Base-by-base conservation (phyloP, 2,888 invertebrate genomes). In the Nomada ruficornis region DNA sequence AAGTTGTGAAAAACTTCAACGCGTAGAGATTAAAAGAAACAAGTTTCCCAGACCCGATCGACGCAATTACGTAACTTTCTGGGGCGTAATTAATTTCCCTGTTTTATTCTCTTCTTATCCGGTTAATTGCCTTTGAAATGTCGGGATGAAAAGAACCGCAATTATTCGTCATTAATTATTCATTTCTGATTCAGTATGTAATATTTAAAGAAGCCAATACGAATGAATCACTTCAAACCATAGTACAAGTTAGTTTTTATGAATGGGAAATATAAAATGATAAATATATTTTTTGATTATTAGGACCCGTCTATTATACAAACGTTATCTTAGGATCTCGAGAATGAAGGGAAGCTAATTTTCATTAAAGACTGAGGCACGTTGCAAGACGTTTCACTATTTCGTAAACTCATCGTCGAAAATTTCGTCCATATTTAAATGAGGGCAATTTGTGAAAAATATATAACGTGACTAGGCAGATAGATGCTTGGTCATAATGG, bases 41-140 rank as follows among this genome's bases (percentile, higher is more conserved):
- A 83, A 81, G 77, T 67, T 73, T 62, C 82, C 26, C 47, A 52
- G 65, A 15, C n/a, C 18, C 62, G 83, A 83, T 83, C 83, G 77
- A 83, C 81, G 81, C 81, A 83, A 70, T 83, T 83, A 83, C 77
- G 81, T 77, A 83, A 83, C 81, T 83, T 79, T 74, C 78, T 68
- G 7, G 60, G 29, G 59, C 60, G 69, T 81, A 78, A 81, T 81
- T 78, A 81, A 81, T 81, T 78, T 78, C 64, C 79, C 54, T 70
- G 52, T 63, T 52, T 50, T 59, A n/a, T 57, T 23, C 64, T 47
- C 11, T 26, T 29, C 29, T 9, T 20, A 23, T 20, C 52, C 55
- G 54, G 65, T 55, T 52, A 74, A 59, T 74, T 74, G 62, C 71
- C 71, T 57, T 71, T 71, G 57, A 70, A 79, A 55, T 78, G 74